Base-by-base conservation (phyloP, 1,140 invertebrate genomes). In the Spodoptera frugiperda region DNA sequence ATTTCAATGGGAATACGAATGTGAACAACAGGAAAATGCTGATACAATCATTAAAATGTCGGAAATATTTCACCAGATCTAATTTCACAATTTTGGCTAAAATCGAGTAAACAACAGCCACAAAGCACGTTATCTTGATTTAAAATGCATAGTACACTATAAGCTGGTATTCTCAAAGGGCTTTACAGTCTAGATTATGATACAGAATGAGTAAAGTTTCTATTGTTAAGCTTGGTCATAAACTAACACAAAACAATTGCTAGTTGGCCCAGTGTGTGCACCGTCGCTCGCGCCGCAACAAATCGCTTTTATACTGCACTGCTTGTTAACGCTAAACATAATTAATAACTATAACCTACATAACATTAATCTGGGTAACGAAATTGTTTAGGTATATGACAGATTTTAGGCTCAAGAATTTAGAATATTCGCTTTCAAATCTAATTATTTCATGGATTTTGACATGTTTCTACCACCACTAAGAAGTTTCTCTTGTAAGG, bases 231-330 rank as follows among this genome's bases (percentile, higher is more conserved):
- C 65, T 49, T 19, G 67, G 78, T 61, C 72, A 71, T 76, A 76
- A 78, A 79, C 72, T 76, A 79, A 79, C 78, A 78, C 77, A 54
- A 75, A 75, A 79, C 78, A 79, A 79, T 79, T 79, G 78, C 61
- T 71, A 54, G 65, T 53, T 76, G 14, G 59, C 44, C 65, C 63
- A 25, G 48, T 78, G 71, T 68, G 72, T 54, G 65, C 54, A 59
- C 51, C 57, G 57, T 77, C 51, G 33, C 49, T n/a, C 25, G 33
- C 19, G 49, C 51, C 21, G 25, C 70, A 71, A 77, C 65, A 61
- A 71, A 77, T 77, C 72, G 71, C 63, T 17, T 74, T 72, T 75
- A 78, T 75, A 53, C 17, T 65, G 68, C 57, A 68, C 68, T 72
- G 51, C 53, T 72, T 44, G 53, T 72, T 72, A 55, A 57, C 53